Evolutionary conservation across 2,888 invertebrate species (phyloP).

Genomic region (Cheilosia vernalis): DNA sequence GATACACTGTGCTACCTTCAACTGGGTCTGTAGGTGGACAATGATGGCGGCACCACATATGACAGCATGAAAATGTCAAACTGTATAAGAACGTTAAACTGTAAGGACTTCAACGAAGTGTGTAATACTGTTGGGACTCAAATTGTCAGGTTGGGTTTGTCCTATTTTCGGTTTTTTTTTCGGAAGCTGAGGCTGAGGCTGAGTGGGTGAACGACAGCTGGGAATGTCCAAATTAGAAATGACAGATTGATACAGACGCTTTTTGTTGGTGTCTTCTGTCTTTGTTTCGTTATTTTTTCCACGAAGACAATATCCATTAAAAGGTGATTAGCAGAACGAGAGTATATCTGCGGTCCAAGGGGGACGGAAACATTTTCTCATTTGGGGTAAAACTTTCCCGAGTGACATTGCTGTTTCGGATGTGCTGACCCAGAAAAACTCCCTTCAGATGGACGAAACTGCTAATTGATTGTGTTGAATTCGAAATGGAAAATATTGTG

Average conservation of each 20-base stretch:
- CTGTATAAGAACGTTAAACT: slow-evolving; percentile 25
- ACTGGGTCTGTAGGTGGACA: slow-evolving; percentile 46
- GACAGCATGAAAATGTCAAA: slow-evolving; percentile 36
- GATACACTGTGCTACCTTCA: background rate
- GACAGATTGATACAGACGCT: slow-evolving; percentile 49
- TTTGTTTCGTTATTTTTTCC: background rate
- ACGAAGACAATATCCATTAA: slow-evolving; percentile 32
- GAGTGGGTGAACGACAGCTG: slow-evolving; percentile 18
- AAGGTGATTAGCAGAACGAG: slow-evolving; percentile 31
- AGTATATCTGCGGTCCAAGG: background rate
- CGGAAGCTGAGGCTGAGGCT: background rate
- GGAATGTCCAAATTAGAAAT: slow-evolving; percentile 33
- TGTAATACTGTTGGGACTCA: slow-evolving; percentile 10
- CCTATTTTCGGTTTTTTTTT: background rate
- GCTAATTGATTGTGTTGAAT: too few species aligned
- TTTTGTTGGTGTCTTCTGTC: slow-evolving; percentile 2
- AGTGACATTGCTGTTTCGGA: background rate
- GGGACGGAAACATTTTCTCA: background rate
- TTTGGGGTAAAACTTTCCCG: background rate
- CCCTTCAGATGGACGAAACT: too few species aligned
- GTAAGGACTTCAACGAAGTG: slow-evolving; percentile 2
- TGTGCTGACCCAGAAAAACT: background rate
- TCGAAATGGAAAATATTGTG: background rate
- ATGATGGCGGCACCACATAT: slow-evolving; percentile 6
- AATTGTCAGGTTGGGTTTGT: slow-evolving; percentile 15